Percentiles rank a stretch among this genome's conserved stretches.
These are phyloP conservation scores for Cepaea hortensis DNA, from an alignment of 2,888 invertebrate species.

Conservation along the genomic window DNA sequence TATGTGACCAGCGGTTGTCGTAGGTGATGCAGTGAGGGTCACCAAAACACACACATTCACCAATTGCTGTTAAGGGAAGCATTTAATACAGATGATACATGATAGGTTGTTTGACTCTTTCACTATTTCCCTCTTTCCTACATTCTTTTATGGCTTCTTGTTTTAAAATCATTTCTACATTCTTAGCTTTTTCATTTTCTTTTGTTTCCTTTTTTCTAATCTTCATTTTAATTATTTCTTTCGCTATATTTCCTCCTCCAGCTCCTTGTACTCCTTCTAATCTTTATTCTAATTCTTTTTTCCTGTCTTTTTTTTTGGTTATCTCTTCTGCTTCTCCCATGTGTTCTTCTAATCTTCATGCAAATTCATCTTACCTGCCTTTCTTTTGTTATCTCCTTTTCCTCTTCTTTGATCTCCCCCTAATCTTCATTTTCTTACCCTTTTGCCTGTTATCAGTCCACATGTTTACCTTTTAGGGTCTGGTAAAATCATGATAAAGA, in stretches of 20 bases:
- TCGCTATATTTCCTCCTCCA: not conserved
- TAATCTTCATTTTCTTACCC: no score
- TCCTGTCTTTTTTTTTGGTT: not conserved
- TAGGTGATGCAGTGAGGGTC: slow-evolving; percentile 71
- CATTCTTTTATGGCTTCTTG: not conserved
- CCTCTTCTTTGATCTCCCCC: no score
- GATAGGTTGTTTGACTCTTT: not conserved
- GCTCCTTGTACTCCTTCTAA: not conserved
- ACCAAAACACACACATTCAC: slow-evolving; percentile 69
- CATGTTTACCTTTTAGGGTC: no score
- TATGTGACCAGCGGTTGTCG: slow-evolving; percentile 63
- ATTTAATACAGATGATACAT: not conserved
- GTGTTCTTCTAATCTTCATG: not conserved
- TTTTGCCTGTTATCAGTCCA: no score
- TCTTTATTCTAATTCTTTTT: not conserved
- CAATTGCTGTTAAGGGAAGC: slow-evolving; percentile 58
- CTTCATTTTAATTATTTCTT: no score
- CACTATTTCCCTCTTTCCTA: not conserved
- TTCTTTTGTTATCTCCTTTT: not conserved
- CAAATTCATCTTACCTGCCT: no score
- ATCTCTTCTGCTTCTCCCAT: not conserved
- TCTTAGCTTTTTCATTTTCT: not conserved
- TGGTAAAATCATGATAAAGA: no score
- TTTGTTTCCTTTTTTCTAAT: not conserved
- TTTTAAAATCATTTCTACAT: not conserved